Evolutionary conservation across 2,113 vertebrate genomes (phyloP).

Genomic region (Phrynosoma platyrhinos): DNA sequence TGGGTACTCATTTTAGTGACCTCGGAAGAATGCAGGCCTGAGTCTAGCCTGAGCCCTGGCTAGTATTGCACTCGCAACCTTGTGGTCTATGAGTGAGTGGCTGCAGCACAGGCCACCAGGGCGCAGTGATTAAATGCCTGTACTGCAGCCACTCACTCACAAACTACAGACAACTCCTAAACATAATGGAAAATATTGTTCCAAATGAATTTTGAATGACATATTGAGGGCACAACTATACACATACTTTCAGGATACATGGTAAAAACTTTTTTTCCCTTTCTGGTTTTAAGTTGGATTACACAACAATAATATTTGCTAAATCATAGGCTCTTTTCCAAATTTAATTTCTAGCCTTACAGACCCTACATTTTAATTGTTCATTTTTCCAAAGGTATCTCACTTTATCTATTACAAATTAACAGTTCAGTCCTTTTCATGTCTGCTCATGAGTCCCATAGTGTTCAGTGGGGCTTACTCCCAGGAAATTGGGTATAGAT

Average conservation of each 20-base stretch:
- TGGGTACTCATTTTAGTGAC: too few species aligned
- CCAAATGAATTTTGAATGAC: not conserved
- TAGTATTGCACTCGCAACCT: too few species aligned
- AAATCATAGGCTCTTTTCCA: not conserved
- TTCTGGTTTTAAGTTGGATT: not conserved
- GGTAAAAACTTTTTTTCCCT: not conserved
- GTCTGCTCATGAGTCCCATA: not conserved
- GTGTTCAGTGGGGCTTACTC: too few species aligned
- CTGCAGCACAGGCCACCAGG: too few species aligned
- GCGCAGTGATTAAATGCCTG: too few species aligned
- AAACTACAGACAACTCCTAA: not conserved
- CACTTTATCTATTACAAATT: not conserved
- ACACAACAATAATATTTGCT: not conserved
- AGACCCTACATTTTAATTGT: not conserved
- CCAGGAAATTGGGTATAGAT: too few species aligned
- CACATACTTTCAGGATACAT: not conserved
- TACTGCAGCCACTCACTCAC: too few species aligned
- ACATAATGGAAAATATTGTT: not conserved
- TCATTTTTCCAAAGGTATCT: not conserved
- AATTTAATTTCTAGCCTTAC: not conserved
- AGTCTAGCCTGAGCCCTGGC: too few species aligned
- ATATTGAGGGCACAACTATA: not conserved
- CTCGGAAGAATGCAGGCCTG: too few species aligned
- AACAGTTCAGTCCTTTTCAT: not conserved
- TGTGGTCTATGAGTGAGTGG: too few species aligned